phyloP scores from a whole-genome alignment of 2,888 invertebrate genomes.

The Augiades crinisus region DNA sequence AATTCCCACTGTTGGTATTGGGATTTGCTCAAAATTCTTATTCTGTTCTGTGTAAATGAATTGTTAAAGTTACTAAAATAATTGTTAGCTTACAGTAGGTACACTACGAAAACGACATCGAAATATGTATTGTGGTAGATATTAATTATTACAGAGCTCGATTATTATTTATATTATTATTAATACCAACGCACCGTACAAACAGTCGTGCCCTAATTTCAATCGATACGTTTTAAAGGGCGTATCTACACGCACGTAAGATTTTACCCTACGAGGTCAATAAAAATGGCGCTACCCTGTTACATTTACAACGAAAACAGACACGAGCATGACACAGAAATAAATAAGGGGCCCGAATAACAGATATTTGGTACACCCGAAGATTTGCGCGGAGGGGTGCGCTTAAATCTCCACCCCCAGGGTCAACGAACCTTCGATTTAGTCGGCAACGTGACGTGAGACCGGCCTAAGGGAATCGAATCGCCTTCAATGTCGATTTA shows the following conservation, averaged over 20 bases:
- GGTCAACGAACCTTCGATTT: slow-evolving; percentile 30
- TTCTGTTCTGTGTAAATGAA: too few relatives aligned
- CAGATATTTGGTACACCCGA: slow-evolving; percentile 27
- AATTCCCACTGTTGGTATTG: too few relatives aligned
- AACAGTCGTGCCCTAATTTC: background rate
- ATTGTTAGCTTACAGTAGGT: too few relatives aligned
- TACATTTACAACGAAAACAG: slow-evolving; percentile 26
- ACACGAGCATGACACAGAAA: slow-evolving; percentile 25
- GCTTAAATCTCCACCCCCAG: slow-evolving; percentile 28
- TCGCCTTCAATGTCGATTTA: slow-evolving; percentile 27
- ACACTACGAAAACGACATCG: too few relatives aligned
- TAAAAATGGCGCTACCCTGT: slow-evolving; percentile 23
- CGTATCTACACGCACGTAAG: slow-evolving; percentile 4
- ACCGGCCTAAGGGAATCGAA: slow-evolving; percentile 19
- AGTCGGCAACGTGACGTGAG: slow-evolving; percentile 21
- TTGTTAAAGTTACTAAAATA: too few relatives aligned
- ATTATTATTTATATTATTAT: too few relatives aligned
- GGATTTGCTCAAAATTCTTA: too few relatives aligned
- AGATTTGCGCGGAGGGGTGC: slow-evolving; percentile 29
- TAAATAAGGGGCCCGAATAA: slow-evolving; percentile 27
- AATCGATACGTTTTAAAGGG: slow-evolving; percentile 3
- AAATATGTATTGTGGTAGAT: too few relatives aligned
- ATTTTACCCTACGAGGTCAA: slow-evolving; percentile 14
- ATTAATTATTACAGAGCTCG: too few relatives aligned
- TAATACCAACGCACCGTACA: background rate